These are phyloP conservation scores for Pseudorectes ferrugineus DNA, from an alignment of 2,113 vertebrate genomes.

Conservation along the genomic window DNA sequence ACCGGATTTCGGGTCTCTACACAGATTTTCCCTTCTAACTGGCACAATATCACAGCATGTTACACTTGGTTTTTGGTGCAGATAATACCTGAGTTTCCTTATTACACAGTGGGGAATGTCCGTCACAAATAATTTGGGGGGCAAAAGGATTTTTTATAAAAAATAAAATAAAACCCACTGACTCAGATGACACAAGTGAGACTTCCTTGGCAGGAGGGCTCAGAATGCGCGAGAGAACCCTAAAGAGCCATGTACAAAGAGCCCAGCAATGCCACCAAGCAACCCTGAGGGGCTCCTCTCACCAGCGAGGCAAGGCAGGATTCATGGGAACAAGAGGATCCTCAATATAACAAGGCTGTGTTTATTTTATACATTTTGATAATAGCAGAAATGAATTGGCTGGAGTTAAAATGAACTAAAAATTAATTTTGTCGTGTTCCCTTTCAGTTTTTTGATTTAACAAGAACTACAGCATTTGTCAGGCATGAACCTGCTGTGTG, in stretches of 20 bases:
- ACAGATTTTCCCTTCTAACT: constrained; percentile 34
- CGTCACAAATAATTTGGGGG: constrained; percentile 17
- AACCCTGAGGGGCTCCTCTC: neutral
- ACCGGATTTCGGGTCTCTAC: constrained; percentile 42
- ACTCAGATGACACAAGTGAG: neutral
- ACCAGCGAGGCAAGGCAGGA: neutral
- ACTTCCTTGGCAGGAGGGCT: neutral
- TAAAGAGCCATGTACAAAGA: neutral
- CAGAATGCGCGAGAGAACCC: neutral
- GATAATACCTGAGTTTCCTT: constrained; percentile 27
- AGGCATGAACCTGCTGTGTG: neutral
- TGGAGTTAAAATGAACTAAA: neutral
- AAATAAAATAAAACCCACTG: neutral
- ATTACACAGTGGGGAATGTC: neutral
- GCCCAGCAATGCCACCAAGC: neutral
- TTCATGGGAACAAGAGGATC: neutral
- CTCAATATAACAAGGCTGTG: neutral
- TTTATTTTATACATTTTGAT: neutral
- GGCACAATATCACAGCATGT: neutral
- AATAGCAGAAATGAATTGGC: neutral
- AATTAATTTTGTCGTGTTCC: neutral
- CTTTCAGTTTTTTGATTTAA: neutral
- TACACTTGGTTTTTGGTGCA: constrained; percentile 30
- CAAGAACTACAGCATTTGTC: neutral
- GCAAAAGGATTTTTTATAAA: neutral